Evolutionary conservation across 1,140 invertebrate genomes (phyloP).

Genomic region (Epicauta chinensis): DNA sequence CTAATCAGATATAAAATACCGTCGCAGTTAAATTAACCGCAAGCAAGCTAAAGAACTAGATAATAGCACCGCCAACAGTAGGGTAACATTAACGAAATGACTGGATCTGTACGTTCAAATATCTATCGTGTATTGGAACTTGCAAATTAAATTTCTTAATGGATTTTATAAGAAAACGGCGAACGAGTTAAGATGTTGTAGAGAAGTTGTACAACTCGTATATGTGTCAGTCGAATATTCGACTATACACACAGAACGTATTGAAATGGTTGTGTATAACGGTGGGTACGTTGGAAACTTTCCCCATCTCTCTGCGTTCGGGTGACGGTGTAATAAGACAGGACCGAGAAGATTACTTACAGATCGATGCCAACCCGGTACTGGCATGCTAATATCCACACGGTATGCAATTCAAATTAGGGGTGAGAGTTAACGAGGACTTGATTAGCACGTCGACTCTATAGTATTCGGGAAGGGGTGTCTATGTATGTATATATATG

Average conservation of each 20-base stretch:
- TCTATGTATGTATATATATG: no score
- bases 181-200: no score
- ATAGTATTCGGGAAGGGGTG: no score
- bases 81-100: conserved; percentile 12
- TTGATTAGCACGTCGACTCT: conserved; percentile 33
- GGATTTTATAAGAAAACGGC: conserved; percentile 6
- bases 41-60: conserved; percentile 11
- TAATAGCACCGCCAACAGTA: background rate
- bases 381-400: conserved; percentile 32
- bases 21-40: conserved; percentile 13
- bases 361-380: conserved; percentile 29
- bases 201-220: no score
- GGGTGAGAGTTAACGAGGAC: conserved; percentile 32
- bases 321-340: conserved; percentile 12
- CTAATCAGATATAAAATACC: conserved; percentile 15
- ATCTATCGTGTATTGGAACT: conserved; percentile 1
- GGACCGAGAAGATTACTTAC: conserved; percentile 20
- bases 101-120: background rate
- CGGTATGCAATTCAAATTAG: conserved; percentile 37
- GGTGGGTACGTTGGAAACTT: conserved; percentile 2
- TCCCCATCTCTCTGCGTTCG: conserved; percentile 5
- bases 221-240: no score
- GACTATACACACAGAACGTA: background rate
- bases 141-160: conserved; percentile 23
- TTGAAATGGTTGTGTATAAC: background rate